phyloP scores from a whole-genome alignment of 1,140 invertebrate species.

The Coptotermes formosanus region DNA sequence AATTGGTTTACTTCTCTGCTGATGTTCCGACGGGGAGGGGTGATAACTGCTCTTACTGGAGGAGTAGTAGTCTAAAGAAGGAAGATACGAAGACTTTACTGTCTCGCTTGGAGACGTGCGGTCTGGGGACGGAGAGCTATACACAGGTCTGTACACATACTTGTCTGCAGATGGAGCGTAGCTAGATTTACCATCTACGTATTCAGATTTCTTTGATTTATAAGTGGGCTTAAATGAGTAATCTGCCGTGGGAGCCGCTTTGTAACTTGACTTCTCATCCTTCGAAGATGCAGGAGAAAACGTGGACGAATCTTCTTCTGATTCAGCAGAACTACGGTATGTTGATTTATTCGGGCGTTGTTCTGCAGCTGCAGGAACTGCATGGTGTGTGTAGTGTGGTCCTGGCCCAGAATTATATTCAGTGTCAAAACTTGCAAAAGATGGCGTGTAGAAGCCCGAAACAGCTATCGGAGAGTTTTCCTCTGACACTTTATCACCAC shows the following conservation, averaged over 20 bases:
- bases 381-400: neutral
- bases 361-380: neutral
- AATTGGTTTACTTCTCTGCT: neutral
- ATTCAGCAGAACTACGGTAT: neutral
- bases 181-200: neutral
- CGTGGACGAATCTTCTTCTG: neutral
- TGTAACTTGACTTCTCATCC: too few species aligned
- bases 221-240: neutral
- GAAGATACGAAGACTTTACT: neutral
- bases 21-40: neutral
- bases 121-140: neutral
- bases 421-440: neutral
- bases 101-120: neutral
- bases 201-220: neutral
- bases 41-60: neutral
- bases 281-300: neutral
- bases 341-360: neutral
- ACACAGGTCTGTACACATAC: neutral
- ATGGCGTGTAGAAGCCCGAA: constrained; percentile 23
- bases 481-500: neutral
- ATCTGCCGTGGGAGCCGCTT: neutral
- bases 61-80: neutral
- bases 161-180: neutral
- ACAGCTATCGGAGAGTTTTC: neutral
- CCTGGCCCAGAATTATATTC: constrained; percentile 18